Evolutionary conservation across 2,113 vertebrate genomes (phyloP).

Genomic region (Sciurus niger): DNA sequence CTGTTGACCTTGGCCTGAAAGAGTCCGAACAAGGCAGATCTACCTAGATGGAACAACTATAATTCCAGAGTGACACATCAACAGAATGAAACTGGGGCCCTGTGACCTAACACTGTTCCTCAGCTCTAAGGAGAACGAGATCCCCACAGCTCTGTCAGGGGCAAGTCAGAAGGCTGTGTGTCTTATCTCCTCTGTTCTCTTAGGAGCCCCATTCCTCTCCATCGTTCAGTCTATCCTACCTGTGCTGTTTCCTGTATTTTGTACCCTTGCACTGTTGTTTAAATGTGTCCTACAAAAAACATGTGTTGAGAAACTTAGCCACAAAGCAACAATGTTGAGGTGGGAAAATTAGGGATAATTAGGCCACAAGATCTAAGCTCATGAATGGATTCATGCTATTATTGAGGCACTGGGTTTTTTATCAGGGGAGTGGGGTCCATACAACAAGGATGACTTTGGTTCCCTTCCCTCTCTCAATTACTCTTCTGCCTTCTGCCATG

Average conservation of each 20-base stretch:
- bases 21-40: neutral
- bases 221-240: neutral
- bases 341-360: no score
- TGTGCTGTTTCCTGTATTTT: neutral
- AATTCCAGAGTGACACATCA: neutral
- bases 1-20: neutral
- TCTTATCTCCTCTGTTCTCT: neutral
- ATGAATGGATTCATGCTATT: no score
- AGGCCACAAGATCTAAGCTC: no score
- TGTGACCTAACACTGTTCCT: neutral
- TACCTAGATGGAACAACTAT: rapidly evolving
- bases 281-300: neutral
- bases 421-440: neutral
- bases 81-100: neutral
- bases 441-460: neutral
- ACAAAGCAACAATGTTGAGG: no score
- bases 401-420: no score
- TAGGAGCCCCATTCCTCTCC: neutral
- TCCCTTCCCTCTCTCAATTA: neutral
- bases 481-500: neutral
- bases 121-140: no score
- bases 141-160: neutral
- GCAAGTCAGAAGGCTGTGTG: neutral
- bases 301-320: neutral
- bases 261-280: neutral